Percentiles rank a stretch among this genome's conserved stretches.
Conservation (phyloP, 2,797 vertebrate species). For the Tokudaia tokunoshimensis region DNA sequence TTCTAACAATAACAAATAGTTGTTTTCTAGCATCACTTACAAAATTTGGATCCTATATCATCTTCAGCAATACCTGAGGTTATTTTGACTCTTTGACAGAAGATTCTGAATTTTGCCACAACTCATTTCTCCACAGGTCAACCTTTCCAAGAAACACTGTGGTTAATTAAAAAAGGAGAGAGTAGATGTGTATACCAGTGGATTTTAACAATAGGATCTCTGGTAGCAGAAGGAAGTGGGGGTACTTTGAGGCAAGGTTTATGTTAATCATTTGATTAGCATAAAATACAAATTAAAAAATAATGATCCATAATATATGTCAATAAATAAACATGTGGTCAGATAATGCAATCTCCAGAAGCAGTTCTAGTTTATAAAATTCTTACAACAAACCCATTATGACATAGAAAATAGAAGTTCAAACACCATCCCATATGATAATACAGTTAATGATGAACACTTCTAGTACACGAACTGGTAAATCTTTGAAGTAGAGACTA, state of each 20-base stretch:
- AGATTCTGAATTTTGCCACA: neutral
- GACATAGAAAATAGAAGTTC: neutral
- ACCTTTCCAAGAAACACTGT: fast-evolving
- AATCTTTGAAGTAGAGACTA: neutral
- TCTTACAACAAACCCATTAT: neutral
- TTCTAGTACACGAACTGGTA: neutral
- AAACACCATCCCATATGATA: neutral
- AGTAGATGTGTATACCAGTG: neutral
- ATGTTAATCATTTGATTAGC: neutral
- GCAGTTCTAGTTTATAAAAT: neutral
- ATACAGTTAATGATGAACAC: neutral
- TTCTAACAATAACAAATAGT: neutral
- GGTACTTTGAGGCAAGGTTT: neutral
- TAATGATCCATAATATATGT: neutral
- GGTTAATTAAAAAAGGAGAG: neutral
- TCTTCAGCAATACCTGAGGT: neutral
- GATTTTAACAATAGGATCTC: neutral
- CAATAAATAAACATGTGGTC: neutral
- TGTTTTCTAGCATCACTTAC: neutral
- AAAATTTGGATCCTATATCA: neutral
- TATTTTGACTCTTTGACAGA: neutral
- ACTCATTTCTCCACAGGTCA: neutral
- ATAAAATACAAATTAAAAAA: neutral
- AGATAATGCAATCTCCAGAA: neutral
- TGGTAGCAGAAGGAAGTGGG: neutral